Conservation (phyloP, 2,888 invertebrate genomes). For the Venusia cambrica region DNA sequence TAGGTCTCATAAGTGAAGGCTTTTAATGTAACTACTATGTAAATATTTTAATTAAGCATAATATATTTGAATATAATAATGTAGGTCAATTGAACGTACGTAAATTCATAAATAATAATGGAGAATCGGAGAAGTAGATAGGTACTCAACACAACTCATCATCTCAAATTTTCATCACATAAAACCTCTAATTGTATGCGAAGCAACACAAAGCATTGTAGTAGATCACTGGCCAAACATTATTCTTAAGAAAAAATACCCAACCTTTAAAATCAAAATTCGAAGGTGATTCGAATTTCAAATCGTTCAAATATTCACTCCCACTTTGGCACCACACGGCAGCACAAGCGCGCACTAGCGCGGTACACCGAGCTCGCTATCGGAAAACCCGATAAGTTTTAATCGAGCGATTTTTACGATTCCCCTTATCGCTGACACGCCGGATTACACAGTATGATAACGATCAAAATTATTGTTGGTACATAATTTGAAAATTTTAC, state of each 20-base stretch:
- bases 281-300: constrained; percentile 10
- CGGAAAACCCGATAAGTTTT: constrained; percentile 37
- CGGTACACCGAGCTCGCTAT: constrained; percentile 19
- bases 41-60: too few relatives aligned
- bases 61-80: too few relatives aligned
- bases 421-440: constrained; percentile 70
- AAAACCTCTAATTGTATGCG: too few relatives aligned
- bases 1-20: too few relatives aligned
- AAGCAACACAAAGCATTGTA: too few relatives aligned
- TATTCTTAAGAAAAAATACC: constrained; percentile 31
- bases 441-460: constrained; percentile 73
- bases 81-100: too few relatives aligned
- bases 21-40: too few relatives aligned
- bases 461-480: constrained; percentile 59
- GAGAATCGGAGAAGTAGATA: too few relatives aligned
- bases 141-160: too few relatives aligned
- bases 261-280: constrained; percentile 12
- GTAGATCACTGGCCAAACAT: too few relatives aligned
- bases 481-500: constrained; percentile 38
- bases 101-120: too few relatives aligned
- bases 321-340: constrained; percentile 13
- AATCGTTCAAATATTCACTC: constrained; percentile 10
- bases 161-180: too few relatives aligned
- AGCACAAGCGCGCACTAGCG: constrained; percentile 20
- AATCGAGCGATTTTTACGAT: constrained; percentile 78